Base-by-base conservation (phyloP, 2,888 invertebrate species). In the Iphiclides podalirius region DNA sequence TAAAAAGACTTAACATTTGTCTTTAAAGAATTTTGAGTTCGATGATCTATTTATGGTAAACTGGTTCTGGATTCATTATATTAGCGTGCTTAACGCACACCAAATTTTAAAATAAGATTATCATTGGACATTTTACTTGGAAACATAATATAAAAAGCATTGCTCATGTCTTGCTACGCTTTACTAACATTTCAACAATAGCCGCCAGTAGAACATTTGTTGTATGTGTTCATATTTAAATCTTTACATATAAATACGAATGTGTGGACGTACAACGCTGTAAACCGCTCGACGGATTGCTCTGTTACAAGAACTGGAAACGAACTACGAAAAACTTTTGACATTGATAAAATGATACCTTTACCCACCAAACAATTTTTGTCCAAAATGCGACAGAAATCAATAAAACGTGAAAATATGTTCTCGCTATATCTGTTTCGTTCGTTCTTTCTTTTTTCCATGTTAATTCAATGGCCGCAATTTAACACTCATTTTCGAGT, bases 21-120 rank as follows among this genome's bases (percentile, higher is more conserved):
- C 23, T 14, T 35, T 16, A 23, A 34, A 13, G 9, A 35, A 43
- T 35, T 34, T 23, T 9, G 34, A 14, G 43, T 43, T 43, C 43
- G 43, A 43, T 23, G 43, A 43, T 43, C 43, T 43, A 43, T 43
- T 43, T 43, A 43, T 43, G 12, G 9, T 4, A 35, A 43, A 43
- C 43, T 35, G 34, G 43, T 43, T 43, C 34, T 20, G n/a, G n/a
- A 23, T 35, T 43, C 31, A 23, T 11, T 3, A 31, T 26, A 26
- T 16, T n/a, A n/a, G n/a, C 2, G 33, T 3, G 34, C 17, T 13
- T 13, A 12, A 31, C 31, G 9, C 9, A n/a, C 23, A 11, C 14
- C 28, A 43, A 34, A 23, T 23, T 33, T 33, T 23, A 11, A 34
- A 35, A 35, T 43, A 9, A 23, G 26, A 4, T 43, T 4, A 7